These are phyloP conservation scores for Drosophila nr. perissopoda DNA, from an alignment of 2,888 invertebrate species.

Conservation along the genomic window DNA sequence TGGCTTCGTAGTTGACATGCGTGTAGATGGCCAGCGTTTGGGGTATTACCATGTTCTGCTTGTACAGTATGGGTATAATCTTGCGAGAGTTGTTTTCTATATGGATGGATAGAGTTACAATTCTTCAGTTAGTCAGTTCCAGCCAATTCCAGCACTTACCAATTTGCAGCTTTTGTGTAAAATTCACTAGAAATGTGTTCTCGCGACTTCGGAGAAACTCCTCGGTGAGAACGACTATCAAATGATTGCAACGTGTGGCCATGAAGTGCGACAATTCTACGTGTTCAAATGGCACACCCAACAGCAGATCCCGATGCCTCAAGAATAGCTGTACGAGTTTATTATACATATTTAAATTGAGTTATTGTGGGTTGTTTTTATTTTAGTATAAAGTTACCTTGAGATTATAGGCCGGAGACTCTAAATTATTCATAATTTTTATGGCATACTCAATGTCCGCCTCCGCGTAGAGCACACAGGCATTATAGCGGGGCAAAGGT, in stretches of 20 bases:
- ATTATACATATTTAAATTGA: not conserved
- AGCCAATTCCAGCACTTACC: constrained; percentile 85
- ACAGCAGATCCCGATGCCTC: constrained; percentile 90
- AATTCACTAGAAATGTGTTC: constrained; percentile 91
- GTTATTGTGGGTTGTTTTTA: not conserved
- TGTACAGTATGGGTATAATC: constrained; percentile 90
- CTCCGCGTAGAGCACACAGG: constrained; percentile 91
- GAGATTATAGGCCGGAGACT: constrained; percentile 86
- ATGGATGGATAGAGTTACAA: not conserved
- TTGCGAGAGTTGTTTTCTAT: constrained; percentile 87
- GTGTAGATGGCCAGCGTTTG: constrained; percentile 88
- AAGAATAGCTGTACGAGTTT: constrained; percentile 87
- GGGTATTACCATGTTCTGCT: constrained; percentile 87
- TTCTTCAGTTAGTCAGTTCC: not conserved
- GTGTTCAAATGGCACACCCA: constrained; percentile 89
- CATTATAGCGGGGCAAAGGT: constrained; percentile 89
- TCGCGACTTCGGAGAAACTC: constrained; percentile 90
- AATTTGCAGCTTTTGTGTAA: constrained; percentile 92
- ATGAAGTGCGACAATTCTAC: constrained; percentile 90
- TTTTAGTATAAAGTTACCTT: constrained; percentile 85
- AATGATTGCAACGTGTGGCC: constrained; percentile 90
- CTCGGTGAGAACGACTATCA: constrained; percentile 92
- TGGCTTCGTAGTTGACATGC: constrained; percentile 87
- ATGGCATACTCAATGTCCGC: constrained; percentile 90
- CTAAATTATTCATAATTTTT: constrained; percentile 87